Base-by-base conservation (phyloP, 2,888 invertebrate genomes). In the Colletes collaris region DNA sequence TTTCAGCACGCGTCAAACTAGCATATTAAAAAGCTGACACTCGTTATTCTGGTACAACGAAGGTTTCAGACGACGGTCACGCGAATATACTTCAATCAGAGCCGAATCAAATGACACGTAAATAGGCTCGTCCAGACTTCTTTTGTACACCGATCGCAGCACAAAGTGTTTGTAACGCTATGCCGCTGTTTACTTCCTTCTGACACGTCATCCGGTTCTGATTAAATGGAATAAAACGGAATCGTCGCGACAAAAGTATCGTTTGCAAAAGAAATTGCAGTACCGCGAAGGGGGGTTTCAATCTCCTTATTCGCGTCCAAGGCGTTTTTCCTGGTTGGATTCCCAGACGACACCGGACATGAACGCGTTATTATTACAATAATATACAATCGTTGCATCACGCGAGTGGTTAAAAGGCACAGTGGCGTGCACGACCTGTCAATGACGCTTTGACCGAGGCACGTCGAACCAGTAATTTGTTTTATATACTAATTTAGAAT, bases 331-430 rank as follows among this genome's bases (percentile, higher is more conserved):
- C 27, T 27, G 27, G 50, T 11, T 37, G n/a, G 49, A 60, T 13
- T n/a, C n/a, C 7, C 49, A 75, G 59, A 68, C 16, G 19, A 35
- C 40, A 27, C 8, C 3, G 5, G 46, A 19, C 50, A 52, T 56
- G 56, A 58, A 72, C 7, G 11, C 7, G 49, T 76, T 49, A 72
- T 59, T 52, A 19, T 64, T 16, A 11, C 63, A 40, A 44, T 46
- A n/a, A 7, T 58, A 27, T 56, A 63, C 44, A 62, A 66, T 56
- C 35, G 53, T 63, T 63, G 67, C 5, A 67, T 77, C 62, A 56
- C 63, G 37, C 67, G 35, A 27, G 52, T 75, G 60, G 40, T 65
- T 59, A 75, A 53, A 77, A 77, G 76, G 75, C 76, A 77, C 76
- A 63, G 10, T 46, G 67, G 67, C 76, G 77, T 68, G 68, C 58